A percentile compares a stretch with the other conserved stretches of the same genome.
phyloP scores from a whole-genome alignment of 2,113 vertebrate species.

The Cygnus atratus region DNA sequence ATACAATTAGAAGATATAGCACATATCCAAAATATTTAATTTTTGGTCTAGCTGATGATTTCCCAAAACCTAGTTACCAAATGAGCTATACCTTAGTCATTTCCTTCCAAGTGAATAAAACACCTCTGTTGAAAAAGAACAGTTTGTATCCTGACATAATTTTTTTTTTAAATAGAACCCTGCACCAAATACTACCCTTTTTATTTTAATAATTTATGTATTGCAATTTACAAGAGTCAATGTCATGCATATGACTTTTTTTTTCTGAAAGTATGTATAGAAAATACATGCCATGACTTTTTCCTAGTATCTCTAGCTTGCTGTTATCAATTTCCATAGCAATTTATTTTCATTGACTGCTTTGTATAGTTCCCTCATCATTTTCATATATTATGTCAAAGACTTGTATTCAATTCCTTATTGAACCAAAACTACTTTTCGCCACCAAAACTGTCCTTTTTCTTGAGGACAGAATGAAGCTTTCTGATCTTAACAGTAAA shows the following conservation, averaged over 20 bases:
- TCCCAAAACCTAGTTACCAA: background rate
- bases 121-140: background rate
- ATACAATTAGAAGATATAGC: background rate
- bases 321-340: background rate
- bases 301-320: background rate
- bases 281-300: background rate
- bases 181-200: background rate
- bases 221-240: background rate
- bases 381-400: background rate
- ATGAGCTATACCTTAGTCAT: background rate
- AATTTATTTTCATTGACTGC: background rate
- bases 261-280: background rate
- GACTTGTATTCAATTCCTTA: background rate
- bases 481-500: background rate
- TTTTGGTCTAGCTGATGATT: background rate
- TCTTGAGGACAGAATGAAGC: background rate
- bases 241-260: background rate
- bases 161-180: background rate
- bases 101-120: background rate
- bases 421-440: background rate
- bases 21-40: background rate
- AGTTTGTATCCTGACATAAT: background rate
- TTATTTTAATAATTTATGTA: background rate
- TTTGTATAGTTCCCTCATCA: background rate
- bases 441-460: background rate